A percentile compares a stretch with the other conserved stretches of the same genome.
Conservation (phyloP, 2,113 vertebrate species). For the Haemorhous mexicanus region DNA sequence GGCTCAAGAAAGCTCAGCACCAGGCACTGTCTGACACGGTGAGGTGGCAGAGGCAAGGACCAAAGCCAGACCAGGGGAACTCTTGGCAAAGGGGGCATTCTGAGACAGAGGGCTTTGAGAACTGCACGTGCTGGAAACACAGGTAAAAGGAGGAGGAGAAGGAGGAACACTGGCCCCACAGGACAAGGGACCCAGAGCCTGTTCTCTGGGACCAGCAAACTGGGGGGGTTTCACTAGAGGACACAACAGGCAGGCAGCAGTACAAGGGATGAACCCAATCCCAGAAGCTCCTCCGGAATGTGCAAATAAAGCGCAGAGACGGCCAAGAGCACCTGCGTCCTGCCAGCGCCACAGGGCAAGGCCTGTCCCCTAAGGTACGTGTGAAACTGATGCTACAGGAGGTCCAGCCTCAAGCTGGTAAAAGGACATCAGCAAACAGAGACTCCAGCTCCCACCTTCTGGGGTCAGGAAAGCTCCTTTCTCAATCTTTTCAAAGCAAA, state of each 20-base stretch:
- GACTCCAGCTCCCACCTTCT: background rate
- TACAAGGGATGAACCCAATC: background rate
- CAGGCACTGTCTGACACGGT: background rate
- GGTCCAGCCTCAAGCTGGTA: constrained; percentile 17
- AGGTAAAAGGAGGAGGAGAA: background rate
- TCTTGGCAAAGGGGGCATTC: background rate
- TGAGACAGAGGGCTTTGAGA: background rate
- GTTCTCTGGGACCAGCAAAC: background rate
- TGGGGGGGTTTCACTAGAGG: background rate
- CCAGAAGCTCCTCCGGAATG: background rate
- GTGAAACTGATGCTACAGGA: background rate
- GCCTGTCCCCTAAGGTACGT: background rate
- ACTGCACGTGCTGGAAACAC: background rate
- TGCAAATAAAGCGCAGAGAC: background rate
- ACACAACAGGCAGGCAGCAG: background rate
- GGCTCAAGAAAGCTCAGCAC: background rate
- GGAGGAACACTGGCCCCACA: background rate
- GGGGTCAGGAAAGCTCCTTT: background rate
- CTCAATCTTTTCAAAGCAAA: background rate
- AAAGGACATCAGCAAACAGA: constrained; percentile 1
- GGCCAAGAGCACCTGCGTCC: background rate
- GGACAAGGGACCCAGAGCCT: background rate
- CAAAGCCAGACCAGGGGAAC: background rate
- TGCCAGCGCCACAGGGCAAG: background rate
- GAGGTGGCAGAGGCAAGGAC: background rate